These are phyloP conservation scores for Natrix natrix DNA, from an alignment of 2,797 vertebrate genomes.

Conservation along the genomic window DNA sequence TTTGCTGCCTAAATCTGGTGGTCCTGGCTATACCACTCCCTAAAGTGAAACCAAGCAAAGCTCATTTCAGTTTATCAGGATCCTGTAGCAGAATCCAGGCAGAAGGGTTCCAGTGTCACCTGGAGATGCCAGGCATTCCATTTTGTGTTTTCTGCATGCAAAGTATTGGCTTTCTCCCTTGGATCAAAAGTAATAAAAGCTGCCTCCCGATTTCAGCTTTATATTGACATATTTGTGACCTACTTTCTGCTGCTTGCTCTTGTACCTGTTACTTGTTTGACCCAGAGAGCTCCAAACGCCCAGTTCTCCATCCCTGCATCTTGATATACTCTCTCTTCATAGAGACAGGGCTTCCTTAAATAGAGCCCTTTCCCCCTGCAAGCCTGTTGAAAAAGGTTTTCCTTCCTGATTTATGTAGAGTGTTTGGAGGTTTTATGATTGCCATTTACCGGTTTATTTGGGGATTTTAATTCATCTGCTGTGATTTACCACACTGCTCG, in stretches of 20 bases:
- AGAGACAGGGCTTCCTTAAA: background rate
- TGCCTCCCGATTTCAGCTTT: background rate
- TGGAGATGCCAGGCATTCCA: background rate
- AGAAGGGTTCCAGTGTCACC: background rate
- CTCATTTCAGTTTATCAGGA: background rate
- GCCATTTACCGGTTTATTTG: slow-evolving; percentile 25
- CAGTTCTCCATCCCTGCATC: background rate
- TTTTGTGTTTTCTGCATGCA: background rate
- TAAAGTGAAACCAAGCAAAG: background rate
- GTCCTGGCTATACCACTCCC: background rate
- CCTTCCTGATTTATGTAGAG: slow-evolving; percentile 9
- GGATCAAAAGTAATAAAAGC: background rate
- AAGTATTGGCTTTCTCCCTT: background rate
- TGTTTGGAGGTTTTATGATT: slow-evolving; percentile 15
- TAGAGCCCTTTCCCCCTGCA: background rate
- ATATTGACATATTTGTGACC: background rate
- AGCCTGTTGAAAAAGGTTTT: background rate
- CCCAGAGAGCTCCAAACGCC: background rate
- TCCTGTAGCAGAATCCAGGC: background rate
- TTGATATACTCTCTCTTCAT: background rate
- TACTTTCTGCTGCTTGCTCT: background rate
- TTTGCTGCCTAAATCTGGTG: background rate
- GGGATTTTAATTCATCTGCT: slow-evolving; percentile 41
- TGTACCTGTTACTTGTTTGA: background rate
- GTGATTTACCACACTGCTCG: slow-evolving; percentile 14